Percentiles rank a stretch among this genome's conserved stretches.
Evolutionary conservation across 1,140 invertebrate species (phyloP).

Genomic region (Vanessa atalanta): DNA sequence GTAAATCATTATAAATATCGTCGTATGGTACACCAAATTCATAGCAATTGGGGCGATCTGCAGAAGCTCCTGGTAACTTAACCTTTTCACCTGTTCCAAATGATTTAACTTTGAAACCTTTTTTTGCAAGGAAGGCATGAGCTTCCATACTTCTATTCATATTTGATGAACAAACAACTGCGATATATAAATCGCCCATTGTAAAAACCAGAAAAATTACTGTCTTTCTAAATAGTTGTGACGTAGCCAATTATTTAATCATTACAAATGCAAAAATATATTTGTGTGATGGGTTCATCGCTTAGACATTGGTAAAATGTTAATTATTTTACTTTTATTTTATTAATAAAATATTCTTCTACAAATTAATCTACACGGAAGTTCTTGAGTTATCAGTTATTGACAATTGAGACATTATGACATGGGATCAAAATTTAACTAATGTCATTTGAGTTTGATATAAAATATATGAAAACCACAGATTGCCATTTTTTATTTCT

Average conservation of each 20-base stretch:
- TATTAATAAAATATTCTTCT: neutral
- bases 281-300: neutral
- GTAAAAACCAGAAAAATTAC: conserved; percentile 8
- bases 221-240: conserved; percentile 8
- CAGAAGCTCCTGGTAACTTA: conserved; percentile 96
- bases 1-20: conserved; percentile 97
- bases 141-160: conserved; percentile 99
- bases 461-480: too few relatives aligned
- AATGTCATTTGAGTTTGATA: too few relatives aligned
- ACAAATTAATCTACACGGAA: neutral
- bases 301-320: neutral
- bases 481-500: too few relatives aligned
- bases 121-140: conserved; percentile 97
- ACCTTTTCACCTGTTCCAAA: conserved; percentile 99
- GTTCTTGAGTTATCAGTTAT: neutral
- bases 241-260: conserved; percentile 26
- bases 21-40: conserved; percentile 98
- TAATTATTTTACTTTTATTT: neutral
- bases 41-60: conserved; percentile 98
- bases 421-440: too few relatives aligned
- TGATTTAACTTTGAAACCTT: conserved; percentile 97
- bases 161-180: conserved; percentile 99
- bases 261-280: conserved; percentile 10
- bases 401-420: neutral
- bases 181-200: conserved; percentile 87